Evolutionary conservation across 53 echinoderm and acorn worm genomes (phyloP), one percentile per base, ranked within the genome.

Genomic region (Astropecten irregularis): DNA sequence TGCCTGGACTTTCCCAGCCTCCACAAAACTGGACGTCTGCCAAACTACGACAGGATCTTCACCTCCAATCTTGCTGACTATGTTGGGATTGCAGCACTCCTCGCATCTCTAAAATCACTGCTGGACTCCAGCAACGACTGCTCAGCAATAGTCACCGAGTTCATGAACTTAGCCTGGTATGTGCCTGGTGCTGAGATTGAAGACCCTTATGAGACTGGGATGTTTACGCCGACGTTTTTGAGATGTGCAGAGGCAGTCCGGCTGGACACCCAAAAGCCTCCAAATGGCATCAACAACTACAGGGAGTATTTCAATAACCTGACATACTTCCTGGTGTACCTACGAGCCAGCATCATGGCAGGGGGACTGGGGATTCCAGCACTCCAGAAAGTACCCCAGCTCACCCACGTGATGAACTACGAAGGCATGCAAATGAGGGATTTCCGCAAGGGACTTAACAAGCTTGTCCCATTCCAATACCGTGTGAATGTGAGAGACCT

Each of bases 361-460:
- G 72, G 72, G 3, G 22, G 19, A 10, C 53, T 20, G 1, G 36
- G 23, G 13, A 34, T 52, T 20, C 0, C 37, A 36, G 3, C 9
- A 20, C 54, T 72, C 49, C n/a, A 28, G 49, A 1, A 48, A 27
- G 29, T 69, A 29, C 47, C 47, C 3, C 13, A 26, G 2, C 19
- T 69, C 19, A 40, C 8, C 14, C 4, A 11, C 31, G 58, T 82
- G 25, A 82, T 36, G 64, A 63, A 56, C 38, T 86, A 74, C 32
- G 22, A 87, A 13, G 87, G 90, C n/a, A 49, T 93, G 21, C 35
- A 23, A 3, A 67, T 93, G 76, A 83, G 87, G 5, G 87, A 93
- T 54, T 90, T 93, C 47, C 29, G 79, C 19, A 66, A 84, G 60
- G 90, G 61, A 28, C 68, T 61, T 0, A 93, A 93, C 76, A 58